A percentile compares a stretch with the other conserved stretches of the same genome.
phyloP scores from a whole-genome alignment of 2,888 invertebrate species.

The Chrysodeixis includens region DNA sequence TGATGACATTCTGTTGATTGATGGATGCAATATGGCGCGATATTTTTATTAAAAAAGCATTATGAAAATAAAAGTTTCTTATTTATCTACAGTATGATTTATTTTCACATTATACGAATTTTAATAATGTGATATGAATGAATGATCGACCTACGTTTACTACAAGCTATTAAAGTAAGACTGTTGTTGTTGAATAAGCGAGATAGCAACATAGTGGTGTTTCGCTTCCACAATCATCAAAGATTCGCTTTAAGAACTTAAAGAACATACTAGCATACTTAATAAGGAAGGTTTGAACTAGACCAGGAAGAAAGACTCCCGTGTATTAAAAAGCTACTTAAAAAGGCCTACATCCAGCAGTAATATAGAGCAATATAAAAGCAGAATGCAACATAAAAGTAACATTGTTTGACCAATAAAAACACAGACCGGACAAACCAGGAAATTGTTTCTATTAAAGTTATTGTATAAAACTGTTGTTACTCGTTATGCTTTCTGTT shows the following conservation, averaged over 20 bases:
- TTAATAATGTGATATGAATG: too few species aligned
- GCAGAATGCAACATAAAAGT: not conserved
- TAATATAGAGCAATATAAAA: not conserved
- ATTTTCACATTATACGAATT: not conserved
- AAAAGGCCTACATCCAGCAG: too few species aligned
- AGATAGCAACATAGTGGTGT: too few species aligned
- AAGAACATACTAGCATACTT: too few species aligned
- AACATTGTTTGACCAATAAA: conserved; percentile 21
- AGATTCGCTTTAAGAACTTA: too few species aligned
- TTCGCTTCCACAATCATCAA: too few species aligned
- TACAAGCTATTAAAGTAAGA: too few species aligned
- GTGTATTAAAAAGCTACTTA: too few species aligned
- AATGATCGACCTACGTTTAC: not conserved
- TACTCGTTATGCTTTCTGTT: conserved; percentile 41
- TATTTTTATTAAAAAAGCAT: conserved; percentile 1
- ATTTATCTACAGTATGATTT: not conserved
- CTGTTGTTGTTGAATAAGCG: too few species aligned
- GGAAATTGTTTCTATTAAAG: conserved; percentile 40
- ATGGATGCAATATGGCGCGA: not conserved
- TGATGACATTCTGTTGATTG: not conserved
- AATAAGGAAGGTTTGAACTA: too few species aligned
- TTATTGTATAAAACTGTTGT: conserved; percentile 49
- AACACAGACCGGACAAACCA: conserved; percentile 30
- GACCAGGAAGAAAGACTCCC: too few species aligned
- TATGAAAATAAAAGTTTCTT: not conserved